Conservation (phyloP, 2,113 vertebrate species). For the Gallinago undulata region DNA sequence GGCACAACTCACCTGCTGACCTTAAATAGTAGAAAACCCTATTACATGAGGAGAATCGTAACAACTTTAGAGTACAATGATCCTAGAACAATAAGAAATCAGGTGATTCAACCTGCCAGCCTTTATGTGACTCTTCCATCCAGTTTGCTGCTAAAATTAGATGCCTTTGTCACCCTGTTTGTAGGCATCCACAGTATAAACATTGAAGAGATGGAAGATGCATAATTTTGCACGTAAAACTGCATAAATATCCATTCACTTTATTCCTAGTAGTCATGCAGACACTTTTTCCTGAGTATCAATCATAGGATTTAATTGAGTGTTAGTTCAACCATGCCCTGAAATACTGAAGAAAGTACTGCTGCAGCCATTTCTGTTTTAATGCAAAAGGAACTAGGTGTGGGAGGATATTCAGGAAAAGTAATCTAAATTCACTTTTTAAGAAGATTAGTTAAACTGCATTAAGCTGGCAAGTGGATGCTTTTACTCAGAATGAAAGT, state of each 20-base stretch:
- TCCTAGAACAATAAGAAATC: not conserved
- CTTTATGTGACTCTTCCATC: not conserved
- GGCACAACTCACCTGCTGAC: not conserved
- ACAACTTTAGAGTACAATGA: not conserved
- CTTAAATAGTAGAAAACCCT: not conserved
- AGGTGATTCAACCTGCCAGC: not conserved
- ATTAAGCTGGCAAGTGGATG: conserved; percentile 17
- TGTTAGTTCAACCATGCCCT: not conserved
- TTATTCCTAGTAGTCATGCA: not conserved
- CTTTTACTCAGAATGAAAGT: conserved; percentile 28
- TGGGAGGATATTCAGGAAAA: not conserved
- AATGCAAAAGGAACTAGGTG: not conserved
- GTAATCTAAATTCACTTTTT: conserved; percentile 19
- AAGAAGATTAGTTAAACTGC: conserved; percentile 48
- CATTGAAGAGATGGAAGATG: not conserved
- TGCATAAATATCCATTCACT: not conserved
- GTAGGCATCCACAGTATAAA: not conserved
- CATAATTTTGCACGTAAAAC: not conserved
- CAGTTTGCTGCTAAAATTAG: not conserved
- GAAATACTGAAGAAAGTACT: not conserved
- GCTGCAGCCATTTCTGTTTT: not conserved
- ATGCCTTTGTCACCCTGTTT: not conserved
- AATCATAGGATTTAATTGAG: not conserved
- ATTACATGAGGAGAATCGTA: not conserved
- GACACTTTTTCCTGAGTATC: not conserved